Conservation (phyloP, 2,888 invertebrate species). For the Scaptomyza polygonia region DNA sequence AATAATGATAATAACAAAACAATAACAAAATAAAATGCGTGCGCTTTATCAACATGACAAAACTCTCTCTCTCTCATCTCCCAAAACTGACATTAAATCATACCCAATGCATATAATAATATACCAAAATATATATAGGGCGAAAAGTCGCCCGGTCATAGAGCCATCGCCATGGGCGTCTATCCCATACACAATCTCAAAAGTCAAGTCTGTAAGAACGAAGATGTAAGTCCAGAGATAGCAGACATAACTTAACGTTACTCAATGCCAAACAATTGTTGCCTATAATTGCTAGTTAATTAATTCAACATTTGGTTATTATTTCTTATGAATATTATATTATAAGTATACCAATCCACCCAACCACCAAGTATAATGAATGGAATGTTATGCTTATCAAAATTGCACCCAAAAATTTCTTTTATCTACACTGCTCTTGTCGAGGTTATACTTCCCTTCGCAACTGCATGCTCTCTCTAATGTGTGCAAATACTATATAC, state of each 20-base stretch:
- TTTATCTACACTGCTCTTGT: not conserved
- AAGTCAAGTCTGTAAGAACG: slow-evolving; percentile 93
- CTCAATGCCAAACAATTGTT: slow-evolving; percentile 22
- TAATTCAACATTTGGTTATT: slow-evolving; percentile 10
- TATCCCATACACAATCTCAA: slow-evolving; percentile 95
- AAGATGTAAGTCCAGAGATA: slow-evolving; percentile 92
- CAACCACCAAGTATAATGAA: slow-evolving; percentile 18
- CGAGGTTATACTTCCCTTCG: slow-evolving; percentile 5
- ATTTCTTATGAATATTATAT: slow-evolving; percentile 28
- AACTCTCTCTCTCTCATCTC: slow-evolving; percentile 26
- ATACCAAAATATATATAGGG: slow-evolving; percentile 86
- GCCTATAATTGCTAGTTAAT: slow-evolving; percentile 42
- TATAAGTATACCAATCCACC: too few relatives aligned
- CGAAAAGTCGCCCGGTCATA: slow-evolving; percentile 95
- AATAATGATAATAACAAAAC: slow-evolving; percentile 14
- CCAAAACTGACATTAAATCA: slow-evolving; percentile 33
- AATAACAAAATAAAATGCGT: slow-evolving; percentile 52
- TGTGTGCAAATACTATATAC: slow-evolving; percentile 32
- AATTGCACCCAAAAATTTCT: slow-evolving; percentile 42
- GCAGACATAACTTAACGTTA: slow-evolving; percentile 36
- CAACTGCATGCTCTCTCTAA: slow-evolving; percentile 38
- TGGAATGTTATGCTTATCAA: slow-evolving; percentile 44
- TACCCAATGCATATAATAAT: not conserved
- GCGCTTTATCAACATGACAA: slow-evolving; percentile 76
- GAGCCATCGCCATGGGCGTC: slow-evolving; percentile 94